A percentile compares a stretch with the other conserved stretches of the same genome.
Evolutionary conservation across 2,888 invertebrate species (phyloP).

Genomic region (Antheraea yamamai): DNA sequence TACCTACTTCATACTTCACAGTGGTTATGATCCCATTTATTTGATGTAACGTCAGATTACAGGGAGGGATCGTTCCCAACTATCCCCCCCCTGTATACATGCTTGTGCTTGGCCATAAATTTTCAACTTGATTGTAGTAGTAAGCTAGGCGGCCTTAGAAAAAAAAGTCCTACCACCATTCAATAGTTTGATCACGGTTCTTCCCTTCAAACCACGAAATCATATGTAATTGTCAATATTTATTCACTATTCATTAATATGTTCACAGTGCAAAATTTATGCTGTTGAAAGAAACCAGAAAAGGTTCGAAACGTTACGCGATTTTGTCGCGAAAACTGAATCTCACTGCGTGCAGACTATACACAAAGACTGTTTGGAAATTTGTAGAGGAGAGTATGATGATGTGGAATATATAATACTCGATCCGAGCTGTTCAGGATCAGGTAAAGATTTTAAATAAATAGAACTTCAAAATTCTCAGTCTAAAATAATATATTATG

Average conservation of each 20-base stretch:
- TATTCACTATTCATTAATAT: neutral
- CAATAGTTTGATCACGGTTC: too few relatives aligned
- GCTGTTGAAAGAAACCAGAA: slow-evolving; percentile 89
- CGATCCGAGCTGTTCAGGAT: slow-evolving; percentile 98
- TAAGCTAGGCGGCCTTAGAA: too few relatives aligned
- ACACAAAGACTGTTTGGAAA: slow-evolving; percentile 87
- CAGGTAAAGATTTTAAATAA: slow-evolving; percentile 81
- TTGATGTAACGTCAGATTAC: too few relatives aligned
- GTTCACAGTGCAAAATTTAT: slow-evolving; percentile 85
- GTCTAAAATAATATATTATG: neutral
- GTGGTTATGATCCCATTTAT: too few relatives aligned
- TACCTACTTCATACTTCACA: too few relatives aligned
- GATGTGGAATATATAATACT: slow-evolving; percentile 95
- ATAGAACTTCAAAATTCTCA: neutral
- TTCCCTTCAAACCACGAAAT: neutral
- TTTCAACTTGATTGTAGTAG: too few relatives aligned
- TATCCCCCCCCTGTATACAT: too few relatives aligned
- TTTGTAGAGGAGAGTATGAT: slow-evolving; percentile 82
- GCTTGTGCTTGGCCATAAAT: too few relatives aligned
- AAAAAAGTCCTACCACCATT: too few relatives aligned
- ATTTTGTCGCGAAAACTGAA: slow-evolving; percentile 84
- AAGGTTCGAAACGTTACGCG: slow-evolving; percentile 85
- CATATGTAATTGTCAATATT: neutral
- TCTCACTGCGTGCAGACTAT: slow-evolving; percentile 86
- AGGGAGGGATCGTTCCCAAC: too few relatives aligned